phyloP scores from a whole-genome alignment of 2,113 vertebrate species.

The Heterotilapia buettikoferi region DNA sequence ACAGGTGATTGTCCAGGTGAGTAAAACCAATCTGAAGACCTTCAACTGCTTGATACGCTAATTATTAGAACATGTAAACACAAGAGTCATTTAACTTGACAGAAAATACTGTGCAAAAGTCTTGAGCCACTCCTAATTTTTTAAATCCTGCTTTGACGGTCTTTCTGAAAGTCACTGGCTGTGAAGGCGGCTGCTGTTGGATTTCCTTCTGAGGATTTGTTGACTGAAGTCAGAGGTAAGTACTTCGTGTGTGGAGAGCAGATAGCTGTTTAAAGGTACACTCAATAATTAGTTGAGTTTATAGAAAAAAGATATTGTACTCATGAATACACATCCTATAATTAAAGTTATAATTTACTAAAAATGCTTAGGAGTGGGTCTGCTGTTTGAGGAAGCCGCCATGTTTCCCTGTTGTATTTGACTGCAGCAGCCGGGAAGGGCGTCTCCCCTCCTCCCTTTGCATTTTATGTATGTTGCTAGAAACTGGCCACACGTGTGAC shows the following conservation, averaged over 20 bases:
- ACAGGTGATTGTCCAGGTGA: not conserved
- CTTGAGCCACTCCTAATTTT: not conserved
- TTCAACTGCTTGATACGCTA: not conserved
- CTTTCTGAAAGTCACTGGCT: not conserved
- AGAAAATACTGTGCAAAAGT: not conserved
- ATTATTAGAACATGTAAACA: not conserved
- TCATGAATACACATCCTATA: not conserved
- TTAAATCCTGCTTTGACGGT: not conserved
- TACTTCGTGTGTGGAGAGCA: not conserved
- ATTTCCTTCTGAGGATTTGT: not conserved
- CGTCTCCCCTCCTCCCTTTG: not conserved
- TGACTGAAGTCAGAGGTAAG: no score
- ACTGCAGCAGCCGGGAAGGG: not conserved
- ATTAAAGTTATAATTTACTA: not conserved
- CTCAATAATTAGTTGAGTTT: not conserved
- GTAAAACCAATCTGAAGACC: not conserved
- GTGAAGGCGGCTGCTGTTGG: not conserved
- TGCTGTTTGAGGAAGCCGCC: not conserved
- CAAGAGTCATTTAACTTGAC: not conserved
- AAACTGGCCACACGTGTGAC: no score
- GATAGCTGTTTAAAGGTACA: accelerated
- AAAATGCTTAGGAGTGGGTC: not conserved
- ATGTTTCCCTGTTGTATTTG: not conserved
- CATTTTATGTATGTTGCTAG: no score
- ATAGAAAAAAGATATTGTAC: not conserved